These are phyloP conservation scores for Pseudorasbora parva DNA, from an alignment of 2,113 vertebrate species.

Conservation along the genomic window DNA sequence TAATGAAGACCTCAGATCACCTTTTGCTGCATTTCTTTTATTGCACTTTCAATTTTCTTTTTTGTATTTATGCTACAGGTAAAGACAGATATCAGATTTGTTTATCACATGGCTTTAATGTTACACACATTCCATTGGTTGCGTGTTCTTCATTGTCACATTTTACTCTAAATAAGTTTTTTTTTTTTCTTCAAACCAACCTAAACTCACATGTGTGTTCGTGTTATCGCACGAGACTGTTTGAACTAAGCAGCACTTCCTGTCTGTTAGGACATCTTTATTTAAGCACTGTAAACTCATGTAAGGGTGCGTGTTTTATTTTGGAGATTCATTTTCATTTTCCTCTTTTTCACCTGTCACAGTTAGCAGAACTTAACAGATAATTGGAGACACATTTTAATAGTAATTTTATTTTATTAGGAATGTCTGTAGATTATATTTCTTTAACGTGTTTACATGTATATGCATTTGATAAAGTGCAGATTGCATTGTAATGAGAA, in stretches of 20 bases:
- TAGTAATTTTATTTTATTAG: conserved; percentile 57
- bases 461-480: conserved; percentile 69
- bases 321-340: conserved; percentile 49
- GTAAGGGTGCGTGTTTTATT: conserved; percentile 60
- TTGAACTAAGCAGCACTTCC: conserved; percentile 20
- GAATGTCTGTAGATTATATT: conserved; percentile 68
- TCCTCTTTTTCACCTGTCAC: conserved; percentile 49
- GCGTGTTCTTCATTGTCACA: neutral
- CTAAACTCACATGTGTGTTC: conserved; percentile 53
- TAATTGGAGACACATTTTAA: conserved; percentile 58
- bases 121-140: conserved; percentile 67
- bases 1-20: conserved; percentile 39
- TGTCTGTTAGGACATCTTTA: conserved; percentile 49
- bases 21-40: conserved; percentile 34
- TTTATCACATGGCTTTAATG: conserved; percentile 50
- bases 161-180: conserved; percentile 25
- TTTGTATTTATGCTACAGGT: conserved; percentile 32
- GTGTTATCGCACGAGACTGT: conserved; percentile 57
- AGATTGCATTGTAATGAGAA: conserved; percentile 69
- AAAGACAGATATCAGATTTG: conserved; percentile 42
- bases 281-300: conserved; percentile 70
- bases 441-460: conserved; percentile 68
- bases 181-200: conserved; percentile 46
- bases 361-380: conserved; percentile 49
- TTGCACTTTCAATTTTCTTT: conserved; percentile 49